Conservation (phyloP, 2,888 invertebrate genomes). For the Phyllotreta cruciferae region DNA sequence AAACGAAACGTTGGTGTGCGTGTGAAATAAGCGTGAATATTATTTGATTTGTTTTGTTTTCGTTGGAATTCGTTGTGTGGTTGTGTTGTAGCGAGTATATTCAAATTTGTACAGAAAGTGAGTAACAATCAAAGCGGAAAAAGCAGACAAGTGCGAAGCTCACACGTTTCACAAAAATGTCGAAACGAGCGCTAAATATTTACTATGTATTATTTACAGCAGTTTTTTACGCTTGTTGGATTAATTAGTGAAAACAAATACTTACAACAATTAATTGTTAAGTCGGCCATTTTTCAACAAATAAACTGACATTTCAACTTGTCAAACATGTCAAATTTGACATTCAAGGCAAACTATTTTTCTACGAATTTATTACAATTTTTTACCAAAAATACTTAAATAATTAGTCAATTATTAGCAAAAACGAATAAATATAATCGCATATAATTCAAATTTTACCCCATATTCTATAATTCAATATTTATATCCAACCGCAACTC, state of each 20-base stretch:
- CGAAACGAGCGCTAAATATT: slow-evolving; percentile 32
- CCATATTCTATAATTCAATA: neutral
- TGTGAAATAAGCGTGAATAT: slow-evolving; percentile 22
- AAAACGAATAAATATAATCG: too few relatives aligned
- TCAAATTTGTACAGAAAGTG: slow-evolving; percentile 13
- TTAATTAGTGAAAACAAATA: too few relatives aligned
- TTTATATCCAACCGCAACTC: slow-evolving; percentile 5
- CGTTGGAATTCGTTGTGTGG: neutral
- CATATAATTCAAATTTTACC: too few relatives aligned
- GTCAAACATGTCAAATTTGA: too few relatives aligned
- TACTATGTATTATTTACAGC: slow-evolving; percentile 23
- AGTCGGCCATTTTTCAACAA: too few relatives aligned
- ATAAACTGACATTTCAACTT: too few relatives aligned
- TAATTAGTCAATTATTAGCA: too few relatives aligned
- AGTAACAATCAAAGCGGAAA: slow-evolving; percentile 47
- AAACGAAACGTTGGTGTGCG: too few relatives aligned
- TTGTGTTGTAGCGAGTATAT: neutral
- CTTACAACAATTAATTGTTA: neutral
- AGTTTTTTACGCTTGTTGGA: neutral
- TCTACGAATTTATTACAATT: too few relatives aligned
- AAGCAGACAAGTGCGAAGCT: slow-evolving; percentile 39
- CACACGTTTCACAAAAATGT: slow-evolving; percentile 7
- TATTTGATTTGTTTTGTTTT: slow-evolving; percentile 7
- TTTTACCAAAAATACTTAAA: too few relatives aligned
- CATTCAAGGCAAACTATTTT: too few relatives aligned